Evolutionary conservation across 2,113 vertebrate species (phyloP).

Genomic region (Eubucco bourcierii): DNA sequence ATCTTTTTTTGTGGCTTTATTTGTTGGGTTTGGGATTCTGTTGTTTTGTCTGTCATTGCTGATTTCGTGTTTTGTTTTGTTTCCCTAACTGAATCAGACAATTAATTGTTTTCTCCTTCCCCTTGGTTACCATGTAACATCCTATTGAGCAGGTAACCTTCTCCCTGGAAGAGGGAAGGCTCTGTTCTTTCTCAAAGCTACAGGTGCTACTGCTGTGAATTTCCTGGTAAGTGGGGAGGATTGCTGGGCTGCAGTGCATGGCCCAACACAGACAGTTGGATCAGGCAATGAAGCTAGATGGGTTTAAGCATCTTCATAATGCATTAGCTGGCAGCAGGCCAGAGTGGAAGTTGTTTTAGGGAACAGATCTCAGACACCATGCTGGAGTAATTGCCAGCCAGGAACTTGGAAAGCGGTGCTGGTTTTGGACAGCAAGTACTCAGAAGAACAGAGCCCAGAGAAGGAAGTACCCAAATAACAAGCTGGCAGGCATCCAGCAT

Average conservation of each 20-base stretch:
- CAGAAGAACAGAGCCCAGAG: neutral
- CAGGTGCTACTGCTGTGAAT: neutral
- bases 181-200: neutral
- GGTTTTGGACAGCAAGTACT: neutral
- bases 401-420: neutral
- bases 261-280: fast-evolving
- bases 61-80: neutral
- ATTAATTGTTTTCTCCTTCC: neutral
- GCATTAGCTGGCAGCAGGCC: neutral
- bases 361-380: neutral
- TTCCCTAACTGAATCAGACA: neutral
- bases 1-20: too few relatives aligned
- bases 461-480: conserved; percentile 1
- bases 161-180: neutral
- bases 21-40: too few relatives aligned
- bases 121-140: neutral
- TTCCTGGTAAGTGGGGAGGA: neutral
- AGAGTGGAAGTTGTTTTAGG: neutral
- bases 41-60: too few relatives aligned
- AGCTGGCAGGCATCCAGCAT: neutral
- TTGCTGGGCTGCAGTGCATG: neutral
- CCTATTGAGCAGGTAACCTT: neutral
- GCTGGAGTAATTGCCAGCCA: neutral
- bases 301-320: neutral
- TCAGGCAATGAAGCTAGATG: neutral